Base-by-base conservation (phyloP, 1,140 invertebrate species). In the Lucilia sericata region DNA sequence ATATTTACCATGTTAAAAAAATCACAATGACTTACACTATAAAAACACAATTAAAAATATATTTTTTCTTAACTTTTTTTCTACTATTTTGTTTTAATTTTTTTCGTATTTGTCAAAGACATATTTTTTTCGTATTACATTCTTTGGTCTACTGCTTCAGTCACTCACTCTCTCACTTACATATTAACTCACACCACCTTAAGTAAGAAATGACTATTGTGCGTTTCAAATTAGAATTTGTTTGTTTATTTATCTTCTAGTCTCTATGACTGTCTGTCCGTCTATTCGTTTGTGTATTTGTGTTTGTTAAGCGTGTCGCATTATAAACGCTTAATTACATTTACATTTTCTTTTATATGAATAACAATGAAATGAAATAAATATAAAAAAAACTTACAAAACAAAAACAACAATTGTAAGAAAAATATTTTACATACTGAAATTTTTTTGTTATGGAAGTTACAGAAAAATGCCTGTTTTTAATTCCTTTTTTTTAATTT, bases 1-100 rank as follows among this genome's bases (percentile, higher is more conserved):
- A 30, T 42, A 42, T 42, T 42, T 42, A 42, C 42, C 42, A 42
- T 42, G 17, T 70, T 70, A 19, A n/a, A 70, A 21, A 70, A 21
- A 21, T 21, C 65, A 34, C 30, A 75, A 75, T 75, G 74, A 75
- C 74, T 75, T 75, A 47, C 75, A 78, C 75, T 47, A 78, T 19
- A 47, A 47, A 47, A 78, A 78, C 36, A 78, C 75, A 78, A 47
- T 78, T 47, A 78, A 78, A 78, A 78, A 78, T 78, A 49, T 19
- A 47, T 78, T 78, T 78, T 78, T 78, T 47, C 75, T 9, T 19
- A n/a, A 5, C 34, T 47, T 78, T 47, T 47, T 47, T 17, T 78
- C 42, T 76, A 36, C 42, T 78, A 19, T 19, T 47, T 42, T 75
- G 2, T 78, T 78, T 78, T 47, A 30, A 17, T 78, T 25, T 21